Evolutionary conservation across 2,797 vertebrate species (phyloP).

Genomic region (Tragopan temminckii): DNA sequence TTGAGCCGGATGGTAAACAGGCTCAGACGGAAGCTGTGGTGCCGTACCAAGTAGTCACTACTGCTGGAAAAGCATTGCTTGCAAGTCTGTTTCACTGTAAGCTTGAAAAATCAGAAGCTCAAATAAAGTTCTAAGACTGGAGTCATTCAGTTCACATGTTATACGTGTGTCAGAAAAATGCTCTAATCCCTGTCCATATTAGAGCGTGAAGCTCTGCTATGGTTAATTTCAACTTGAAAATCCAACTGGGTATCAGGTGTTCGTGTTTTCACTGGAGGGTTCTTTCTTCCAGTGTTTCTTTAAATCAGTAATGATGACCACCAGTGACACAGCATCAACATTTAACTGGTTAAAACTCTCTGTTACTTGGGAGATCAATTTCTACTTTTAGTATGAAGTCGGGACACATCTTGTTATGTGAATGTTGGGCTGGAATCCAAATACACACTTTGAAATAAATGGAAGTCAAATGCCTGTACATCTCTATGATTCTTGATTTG

Average conservation of each 20-base stretch:
- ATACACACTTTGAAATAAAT: neutral
- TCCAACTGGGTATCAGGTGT: neutral
- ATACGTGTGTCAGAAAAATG: neutral
- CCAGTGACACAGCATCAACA: neutral
- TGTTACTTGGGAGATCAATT: neutral
- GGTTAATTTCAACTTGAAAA: neutral
- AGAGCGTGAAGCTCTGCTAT: neutral
- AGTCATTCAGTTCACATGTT: rapidly evolving
- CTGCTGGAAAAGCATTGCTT: neutral
- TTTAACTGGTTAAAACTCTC: neutral
- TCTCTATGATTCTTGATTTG: neutral
- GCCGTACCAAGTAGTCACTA: neutral
- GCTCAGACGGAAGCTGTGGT: neutral
- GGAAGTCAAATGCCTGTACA: neutral
- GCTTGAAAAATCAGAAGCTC: neutral
- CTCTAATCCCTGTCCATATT: neutral
- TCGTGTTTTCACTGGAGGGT: neutral
- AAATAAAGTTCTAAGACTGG: neutral
- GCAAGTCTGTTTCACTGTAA: neutral
- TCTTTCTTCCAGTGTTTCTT: neutral
- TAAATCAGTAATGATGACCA: neutral
- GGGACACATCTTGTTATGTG: neutral
- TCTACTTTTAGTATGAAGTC: neutral
- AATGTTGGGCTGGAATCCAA: neutral
- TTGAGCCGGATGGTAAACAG: neutral